Base-by-base conservation (phyloP, 2,888 invertebrate genomes). In the Perizoma flavofasciatum region DNA sequence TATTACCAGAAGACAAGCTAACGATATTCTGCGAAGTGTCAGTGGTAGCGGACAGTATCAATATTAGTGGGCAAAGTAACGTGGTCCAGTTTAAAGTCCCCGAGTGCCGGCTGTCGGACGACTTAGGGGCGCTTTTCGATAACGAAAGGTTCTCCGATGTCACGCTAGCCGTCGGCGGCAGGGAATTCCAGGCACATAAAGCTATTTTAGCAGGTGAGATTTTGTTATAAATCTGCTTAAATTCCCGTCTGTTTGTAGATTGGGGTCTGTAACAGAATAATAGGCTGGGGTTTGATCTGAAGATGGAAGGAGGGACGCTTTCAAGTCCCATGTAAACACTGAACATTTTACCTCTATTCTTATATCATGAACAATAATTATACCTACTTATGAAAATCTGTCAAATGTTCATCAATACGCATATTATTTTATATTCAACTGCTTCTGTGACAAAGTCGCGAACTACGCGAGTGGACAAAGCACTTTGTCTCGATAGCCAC, bases 31-130 rank as follows among this genome's bases (percentile, higher is more conserved):
- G 99, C 93, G 99, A 99, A 94, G 98, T 96, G 89, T 92, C 92
- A 59, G 99, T 99, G 47, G 99, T 99, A 51, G 99, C 99, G 61
- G 99, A 99, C 92, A 98, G 99, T 91, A 98, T 99, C 79, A 99
- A 99, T 94, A 98, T 99, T 81, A 98, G 98, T 77, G 99, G 99
- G 70, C 99, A 99, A 93, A 98, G 98, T 81, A 99, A 98, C 89
- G 97, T 98, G 81, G 96, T 98, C 77, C 98, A 98, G 89, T 99
- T 99, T 89, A 98, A 98, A 95, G 97, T 97, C 81, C 97, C 97
- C 73, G 97, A 97, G 93, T 99, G 96, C 94, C 96, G 95, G 89
- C 94, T 96, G 78, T 97, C 98, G 43, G 99, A 99, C 78, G 99
- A 99, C 92, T 93, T 99, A 83, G 98, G 98, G 53, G 95, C 96